Percentiles rank a stretch among this genome's conserved stretches.
Conservation (phyloP, 2,888 invertebrate genomes). For the Lasioglossum pauxillum region DNA sequence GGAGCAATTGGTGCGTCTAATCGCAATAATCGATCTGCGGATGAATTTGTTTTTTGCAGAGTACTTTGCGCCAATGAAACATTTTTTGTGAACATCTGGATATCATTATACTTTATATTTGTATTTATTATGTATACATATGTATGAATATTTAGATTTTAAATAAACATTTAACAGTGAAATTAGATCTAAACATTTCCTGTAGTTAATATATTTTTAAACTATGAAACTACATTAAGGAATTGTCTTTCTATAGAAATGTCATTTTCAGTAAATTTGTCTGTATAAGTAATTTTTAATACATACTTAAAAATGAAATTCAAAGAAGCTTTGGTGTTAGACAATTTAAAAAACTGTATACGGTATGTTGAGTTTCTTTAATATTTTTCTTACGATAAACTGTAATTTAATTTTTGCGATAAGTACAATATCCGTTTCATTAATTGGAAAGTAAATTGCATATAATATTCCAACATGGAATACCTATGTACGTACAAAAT, state of each 20-base stretch:
- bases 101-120: background rate
- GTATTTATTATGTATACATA: no score
- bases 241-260: no score
- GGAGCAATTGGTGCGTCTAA: constrained; percentile 26
- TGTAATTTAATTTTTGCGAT: background rate
- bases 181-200: background rate
- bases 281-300: no score
- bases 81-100: background rate
- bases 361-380: background rate
- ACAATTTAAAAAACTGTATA: background rate
- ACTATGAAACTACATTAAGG: background rate
- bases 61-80: background rate
- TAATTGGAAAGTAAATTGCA: background rate
- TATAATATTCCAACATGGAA: background rate
- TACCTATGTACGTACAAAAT: background rate
- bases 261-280: no score
- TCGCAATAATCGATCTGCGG: constrained; percentile 20
- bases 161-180: background rate
- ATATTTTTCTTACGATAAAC: background rate
- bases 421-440: background rate
- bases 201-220: background rate
- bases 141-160: background rate
- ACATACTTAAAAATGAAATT: background rate
- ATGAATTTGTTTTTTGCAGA: constrained; percentile 13
- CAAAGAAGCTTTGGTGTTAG: background rate